phyloP scores from a whole-genome alignment of 2,888 invertebrate species.

The Drosophila macrospina region DNA sequence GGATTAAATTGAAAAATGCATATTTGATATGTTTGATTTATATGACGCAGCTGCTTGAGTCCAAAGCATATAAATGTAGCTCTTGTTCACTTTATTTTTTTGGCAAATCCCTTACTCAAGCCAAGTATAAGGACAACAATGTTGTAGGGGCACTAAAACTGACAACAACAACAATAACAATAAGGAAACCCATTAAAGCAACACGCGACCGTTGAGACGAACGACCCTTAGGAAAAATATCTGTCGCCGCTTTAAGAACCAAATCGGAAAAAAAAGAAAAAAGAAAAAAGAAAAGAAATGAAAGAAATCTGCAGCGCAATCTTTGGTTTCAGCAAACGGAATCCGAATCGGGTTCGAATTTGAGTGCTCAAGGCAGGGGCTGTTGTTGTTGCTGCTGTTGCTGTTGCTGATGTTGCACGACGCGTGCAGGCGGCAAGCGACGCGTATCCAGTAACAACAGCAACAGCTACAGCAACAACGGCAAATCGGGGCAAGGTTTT shows the following conservation, averaged over 20 bases:
- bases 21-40: slow-evolving; percentile 5
- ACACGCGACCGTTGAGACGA: slow-evolving; percentile 46
- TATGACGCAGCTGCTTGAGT: slow-evolving; percentile 30
- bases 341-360: slow-evolving; percentile 14
- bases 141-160: slow-evolving; percentile 21
- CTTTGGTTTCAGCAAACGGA: slow-evolving; percentile 40
- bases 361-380: slow-evolving; percentile 16
- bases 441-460: slow-evolving; percentile 62
- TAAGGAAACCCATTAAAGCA: slow-evolving; percentile 49
- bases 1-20: neutral
- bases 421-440: slow-evolving; percentile 45
- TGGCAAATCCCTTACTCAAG: slow-evolving; percentile 27
- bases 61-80: slow-evolving; percentile 6
- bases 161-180: slow-evolving; percentile 7
- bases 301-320: slow-evolving; percentile 60
- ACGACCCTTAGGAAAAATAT: slow-evolving; percentile 56
- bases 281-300: slow-evolving; percentile 1
- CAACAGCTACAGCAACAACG: slow-evolving; percentile 13
- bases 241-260: slow-evolving; percentile 43
- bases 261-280: slow-evolving; percentile 6
- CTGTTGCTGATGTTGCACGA: slow-evolving; percentile 7
- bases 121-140: slow-evolving; percentile 23
- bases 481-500: slow-evolving; percentile 63
- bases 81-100: slow-evolving; percentile 3
- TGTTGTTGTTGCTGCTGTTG: slow-evolving; percentile 3